These are phyloP conservation scores for Plecotus auritus DNA, from an alignment of 2,113 vertebrate genomes.

Conservation along the genomic window DNA sequence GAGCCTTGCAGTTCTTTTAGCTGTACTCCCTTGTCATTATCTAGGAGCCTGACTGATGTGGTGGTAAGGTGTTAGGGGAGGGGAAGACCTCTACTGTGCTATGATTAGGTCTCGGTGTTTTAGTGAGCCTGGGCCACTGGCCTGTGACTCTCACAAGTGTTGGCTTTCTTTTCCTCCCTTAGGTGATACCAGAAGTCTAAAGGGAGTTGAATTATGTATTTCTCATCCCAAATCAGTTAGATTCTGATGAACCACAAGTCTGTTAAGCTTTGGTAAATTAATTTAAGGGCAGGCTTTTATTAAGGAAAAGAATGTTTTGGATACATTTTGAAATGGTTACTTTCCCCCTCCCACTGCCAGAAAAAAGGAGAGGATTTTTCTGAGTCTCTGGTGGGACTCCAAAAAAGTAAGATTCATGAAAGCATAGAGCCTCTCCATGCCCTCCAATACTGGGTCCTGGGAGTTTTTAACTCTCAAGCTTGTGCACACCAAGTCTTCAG, in stretches of 20 bases:
- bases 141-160: background rate
- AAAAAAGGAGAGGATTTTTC: background rate
- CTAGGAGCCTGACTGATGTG: background rate
- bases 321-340: background rate
- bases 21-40: background rate
- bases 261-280: background rate
- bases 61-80: background rate
- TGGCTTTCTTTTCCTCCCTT: background rate
- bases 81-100: background rate
- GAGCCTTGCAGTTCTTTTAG: background rate
- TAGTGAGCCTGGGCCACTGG: background rate
- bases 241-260: background rate
- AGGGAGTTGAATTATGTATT: background rate
- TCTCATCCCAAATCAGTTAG: background rate
- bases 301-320: background rate
- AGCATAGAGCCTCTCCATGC: background rate
- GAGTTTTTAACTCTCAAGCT: background rate
- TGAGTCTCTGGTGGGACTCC: background rate
- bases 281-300: background rate
- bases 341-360: background rate
- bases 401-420: background rate
- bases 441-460: background rate
- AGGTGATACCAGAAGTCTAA: background rate
- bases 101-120: background rate
- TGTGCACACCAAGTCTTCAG: background rate